Evolutionary conservation across 2,113 vertebrate genomes (phyloP).

Genomic region (Rhizomys pruinosus): DNA sequence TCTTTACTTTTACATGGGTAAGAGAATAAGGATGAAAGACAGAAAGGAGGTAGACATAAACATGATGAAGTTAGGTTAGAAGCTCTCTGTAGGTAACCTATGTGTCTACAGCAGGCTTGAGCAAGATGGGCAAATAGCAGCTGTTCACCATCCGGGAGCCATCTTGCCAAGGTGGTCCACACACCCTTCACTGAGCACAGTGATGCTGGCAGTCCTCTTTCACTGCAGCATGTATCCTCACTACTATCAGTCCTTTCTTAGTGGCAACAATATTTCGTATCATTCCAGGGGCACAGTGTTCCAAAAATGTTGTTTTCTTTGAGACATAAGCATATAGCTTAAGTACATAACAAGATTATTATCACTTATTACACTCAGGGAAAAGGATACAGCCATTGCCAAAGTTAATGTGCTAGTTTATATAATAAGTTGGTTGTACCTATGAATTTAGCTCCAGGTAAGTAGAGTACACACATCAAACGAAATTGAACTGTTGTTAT

Average conservation of each 20-base stretch:
- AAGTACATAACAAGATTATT: slow-evolving; percentile 25
- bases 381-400: slow-evolving; percentile 46
- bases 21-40: slow-evolving; percentile 11
- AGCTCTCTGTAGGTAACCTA: slow-evolving; percentile 56
- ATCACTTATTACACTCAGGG: slow-evolving; percentile 55
- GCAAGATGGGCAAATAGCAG: no score
- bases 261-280: neutral
- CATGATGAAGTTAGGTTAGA: neutral
- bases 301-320: slow-evolving; percentile 59
- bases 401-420: slow-evolving; percentile 32
- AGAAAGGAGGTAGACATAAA: neutral
- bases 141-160: no score
- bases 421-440: neutral
- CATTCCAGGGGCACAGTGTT: slow-evolving; percentile 68
- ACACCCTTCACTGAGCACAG: neutral
- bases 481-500: slow-evolving; percentile 28
- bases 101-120: slow-evolving; percentile 30
- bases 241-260: neutral
- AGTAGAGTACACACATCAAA: slow-evolving; percentile 55
- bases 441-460: neutral
- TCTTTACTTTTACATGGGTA: neutral
- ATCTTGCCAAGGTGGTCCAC: slow-evolving; percentile 54
- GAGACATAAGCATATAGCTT: slow-evolving; percentile 46
- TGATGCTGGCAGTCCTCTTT: neutral
- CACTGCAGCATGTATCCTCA: neutral